A percentile compares a stretch with the other conserved stretches of the same genome.
phyloP scores from a whole-genome alignment of 2,113 vertebrate species.

The Uropsilus gracilis region DNA sequence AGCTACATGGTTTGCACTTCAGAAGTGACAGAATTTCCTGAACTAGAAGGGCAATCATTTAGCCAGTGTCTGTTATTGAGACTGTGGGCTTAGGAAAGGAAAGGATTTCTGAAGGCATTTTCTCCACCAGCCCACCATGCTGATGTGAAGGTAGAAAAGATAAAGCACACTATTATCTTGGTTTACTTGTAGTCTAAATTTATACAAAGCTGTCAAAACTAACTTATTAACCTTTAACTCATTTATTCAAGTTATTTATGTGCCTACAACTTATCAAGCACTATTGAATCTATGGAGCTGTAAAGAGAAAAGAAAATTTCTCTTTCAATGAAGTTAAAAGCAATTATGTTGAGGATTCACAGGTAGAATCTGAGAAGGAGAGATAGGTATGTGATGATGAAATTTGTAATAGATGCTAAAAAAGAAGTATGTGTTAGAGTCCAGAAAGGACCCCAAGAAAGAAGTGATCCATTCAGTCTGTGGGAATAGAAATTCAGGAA shows the following conservation, averaged over 20 bases:
- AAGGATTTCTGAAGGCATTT: background rate
- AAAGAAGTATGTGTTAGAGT: background rate
- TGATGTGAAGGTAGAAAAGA: background rate
- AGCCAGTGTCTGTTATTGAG: background rate
- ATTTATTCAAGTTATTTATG: background rate
- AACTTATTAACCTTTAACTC: background rate
- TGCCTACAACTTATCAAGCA: background rate
- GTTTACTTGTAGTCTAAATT: background rate
- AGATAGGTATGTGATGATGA: background rate
- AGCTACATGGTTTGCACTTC: background rate
- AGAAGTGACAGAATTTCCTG: background rate
- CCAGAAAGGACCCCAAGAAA: background rate
- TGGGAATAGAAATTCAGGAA: background rate
- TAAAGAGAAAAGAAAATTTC: background rate
- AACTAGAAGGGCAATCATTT: background rate
- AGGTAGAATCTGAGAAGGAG: background rate
- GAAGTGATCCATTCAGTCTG: background rate
- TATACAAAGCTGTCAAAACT: background rate
- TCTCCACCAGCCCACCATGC: no score
- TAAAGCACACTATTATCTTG: background rate
- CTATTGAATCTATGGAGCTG: background rate
- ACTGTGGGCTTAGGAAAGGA: background rate
- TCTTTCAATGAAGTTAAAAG: background rate
- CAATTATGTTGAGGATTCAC: background rate
- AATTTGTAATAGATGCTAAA: background rate